These are phyloP conservation scores for Phenganax subtilis DNA, from an alignment of 92 coral and sea anemone genomes.

Conservation along the genomic window DNA sequence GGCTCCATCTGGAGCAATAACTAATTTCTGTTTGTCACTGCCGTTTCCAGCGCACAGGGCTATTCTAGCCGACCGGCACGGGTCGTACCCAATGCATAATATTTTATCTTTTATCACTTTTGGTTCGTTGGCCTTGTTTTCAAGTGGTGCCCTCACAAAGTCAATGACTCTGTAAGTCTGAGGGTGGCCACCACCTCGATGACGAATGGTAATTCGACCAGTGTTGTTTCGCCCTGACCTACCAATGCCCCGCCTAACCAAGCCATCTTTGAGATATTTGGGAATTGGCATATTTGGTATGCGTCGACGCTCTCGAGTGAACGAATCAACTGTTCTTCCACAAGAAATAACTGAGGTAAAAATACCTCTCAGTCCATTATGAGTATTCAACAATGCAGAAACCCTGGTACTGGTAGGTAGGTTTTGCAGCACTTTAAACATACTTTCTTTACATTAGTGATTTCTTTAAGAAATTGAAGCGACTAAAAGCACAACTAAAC, in stretches of 20 bases:
- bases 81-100: slow-evolving; percentile 85
- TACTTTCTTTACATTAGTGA: not conserved
- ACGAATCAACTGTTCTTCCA: slow-evolving; percentile 87
- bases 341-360: slow-evolving; percentile 53
- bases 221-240: slow-evolving; percentile 83
- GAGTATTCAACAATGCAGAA: not conserved
- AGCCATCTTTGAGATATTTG: slow-evolving; percentile 78
- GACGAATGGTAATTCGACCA: slow-evolving; percentile 74
- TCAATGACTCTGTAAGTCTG: slow-evolving; percentile 89
- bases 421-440: slow-evolving; percentile 12
- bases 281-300: slow-evolving; percentile 85
- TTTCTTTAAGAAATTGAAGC: not conserved
- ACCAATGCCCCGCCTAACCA: slow-evolving; percentile 64
- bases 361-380: slow-evolving; percentile 42
- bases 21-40: slow-evolving; percentile 71
- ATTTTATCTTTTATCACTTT: slow-evolving; percentile 67
- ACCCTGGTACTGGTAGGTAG: not conserved
- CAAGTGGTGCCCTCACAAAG: slow-evolving; percentile 71
- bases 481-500: not conserved
- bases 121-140: slow-evolving; percentile 37
- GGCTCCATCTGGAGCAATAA: slow-evolving; percentile 83
- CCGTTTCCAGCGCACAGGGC: slow-evolving; percentile 96
- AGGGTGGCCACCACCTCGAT: slow-evolving; percentile 94
- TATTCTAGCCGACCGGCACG: slow-evolving; percentile 91
- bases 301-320: slow-evolving; percentile 69